A percentile compares a stretch with the other conserved stretches of the same genome.
phyloP scores from a whole-genome alignment of 2,888 invertebrate species.

The Caenorhabditis angaria region DNA sequence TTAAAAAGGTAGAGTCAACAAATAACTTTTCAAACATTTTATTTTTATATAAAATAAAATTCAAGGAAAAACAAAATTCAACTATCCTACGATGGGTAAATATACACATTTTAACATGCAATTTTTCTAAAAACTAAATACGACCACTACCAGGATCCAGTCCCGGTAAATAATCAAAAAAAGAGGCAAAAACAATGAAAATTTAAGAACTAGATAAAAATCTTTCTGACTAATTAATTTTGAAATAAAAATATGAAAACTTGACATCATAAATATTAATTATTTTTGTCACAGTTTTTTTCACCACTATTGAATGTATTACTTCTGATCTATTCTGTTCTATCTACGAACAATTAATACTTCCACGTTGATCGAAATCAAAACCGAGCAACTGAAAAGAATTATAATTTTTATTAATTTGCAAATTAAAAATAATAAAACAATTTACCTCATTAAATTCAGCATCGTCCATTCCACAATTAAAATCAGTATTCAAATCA shows the following conservation, averaged over 20 bases:
- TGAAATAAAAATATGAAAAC: too few relatives aligned
- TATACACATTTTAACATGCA: background rate
- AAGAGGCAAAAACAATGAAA: conserved; percentile 3
- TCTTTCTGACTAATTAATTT: conserved; percentile 2
- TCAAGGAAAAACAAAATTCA: conserved; percentile 16
- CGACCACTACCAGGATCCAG: conserved; percentile 11
- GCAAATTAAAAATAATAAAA: background rate
- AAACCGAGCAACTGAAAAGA: conserved; percentile 25
- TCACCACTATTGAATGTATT: too few relatives aligned
- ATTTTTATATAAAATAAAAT: conserved; percentile 2
- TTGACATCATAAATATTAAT: too few relatives aligned
- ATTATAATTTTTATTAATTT: background rate
- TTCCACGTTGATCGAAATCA: background rate
- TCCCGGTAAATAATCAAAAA: conserved; percentile 8
- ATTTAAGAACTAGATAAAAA: conserved; percentile 5
- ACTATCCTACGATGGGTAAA: conserved; percentile 8
- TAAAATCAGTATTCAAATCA: conserved; percentile 32
- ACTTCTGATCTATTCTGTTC: too few relatives aligned
- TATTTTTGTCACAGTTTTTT: too few relatives aligned
- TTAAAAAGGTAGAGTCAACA: conserved; percentile 16
- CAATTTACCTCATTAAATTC: conserved; percentile 27
- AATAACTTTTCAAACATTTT: too few relatives aligned
- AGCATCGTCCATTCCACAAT: conserved; percentile 31
- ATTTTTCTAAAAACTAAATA: background rate
- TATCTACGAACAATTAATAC: background rate